Evolutionary conservation across 1,140 invertebrate genomes (phyloP).

Genomic region (Trigoniulus corallinus): DNA sequence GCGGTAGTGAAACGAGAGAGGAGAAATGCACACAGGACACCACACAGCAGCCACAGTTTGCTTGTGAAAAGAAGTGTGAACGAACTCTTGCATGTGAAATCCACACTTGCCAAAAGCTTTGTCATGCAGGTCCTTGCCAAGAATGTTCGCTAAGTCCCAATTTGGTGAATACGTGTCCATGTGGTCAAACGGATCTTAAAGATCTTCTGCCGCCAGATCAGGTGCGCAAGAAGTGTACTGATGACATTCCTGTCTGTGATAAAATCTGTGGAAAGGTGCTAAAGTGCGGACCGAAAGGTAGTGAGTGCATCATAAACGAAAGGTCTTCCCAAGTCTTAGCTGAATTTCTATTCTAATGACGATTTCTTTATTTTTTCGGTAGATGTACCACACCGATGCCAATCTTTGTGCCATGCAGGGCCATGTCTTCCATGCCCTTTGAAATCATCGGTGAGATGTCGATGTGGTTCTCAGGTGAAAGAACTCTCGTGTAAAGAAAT

Average conservation of each 20-base stretch:
- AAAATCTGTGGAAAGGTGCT: constrained; percentile 58
- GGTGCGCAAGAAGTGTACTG: constrained; percentile 46
- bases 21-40: constrained; percentile 31
- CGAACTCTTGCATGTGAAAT: constrained; percentile 19
- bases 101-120: constrained; percentile 20
- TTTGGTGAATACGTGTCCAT: constrained; percentile 58
- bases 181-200: constrained; percentile 46
- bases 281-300: constrained; percentile 57
- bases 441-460: constrained; percentile 58
- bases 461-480: constrained; percentile 75
- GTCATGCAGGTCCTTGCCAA: constrained; percentile 22
- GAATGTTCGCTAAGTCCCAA: constrained; percentile 44
- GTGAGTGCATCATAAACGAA: constrained; percentile 13
- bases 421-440: constrained; percentile 65
- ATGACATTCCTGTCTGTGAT: constrained; percentile 71
- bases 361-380: constrained; percentile 15
- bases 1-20: constrained; percentile 33
- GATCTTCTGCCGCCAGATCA: constrained; percentile 19
- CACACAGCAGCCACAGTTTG: constrained; percentile 22
- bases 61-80: constrained; percentile 26
- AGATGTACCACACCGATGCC: constrained; percentile 52
- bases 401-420: constrained; percentile 55
- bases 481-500: constrained; percentile 60
- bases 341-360: constrained; percentile 7
- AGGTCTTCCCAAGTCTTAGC: constrained; percentile 5